Base-by-base conservation (phyloP, 2,888 invertebrate genomes). In the Catocala sponsa region DNA sequence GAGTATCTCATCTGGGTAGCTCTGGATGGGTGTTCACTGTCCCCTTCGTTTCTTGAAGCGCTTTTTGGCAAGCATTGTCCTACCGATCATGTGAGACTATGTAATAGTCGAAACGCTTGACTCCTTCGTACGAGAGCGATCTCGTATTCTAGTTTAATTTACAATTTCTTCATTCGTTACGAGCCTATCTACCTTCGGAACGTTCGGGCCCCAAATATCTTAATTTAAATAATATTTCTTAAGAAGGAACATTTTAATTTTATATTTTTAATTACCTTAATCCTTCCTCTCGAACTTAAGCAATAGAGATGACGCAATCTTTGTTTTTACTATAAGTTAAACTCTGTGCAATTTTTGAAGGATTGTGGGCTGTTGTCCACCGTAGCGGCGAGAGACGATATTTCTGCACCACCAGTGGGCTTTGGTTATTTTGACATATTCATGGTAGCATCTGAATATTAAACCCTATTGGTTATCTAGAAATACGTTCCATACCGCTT, bases 261-360 rank as follows among this genome's bases (percentile, higher is more conserved):
- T 52, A 57, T 53, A 59, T 35, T 53, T 53, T 56, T 12, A 25
- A 47, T 33, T 6, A 12, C 33, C 38, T 9, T 33, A 49, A 33
- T 33, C 11, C 4, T 35, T 32, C 12, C 5, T n/a, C 32, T 48
- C 33, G 48, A n/a, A 48, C 32, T 32, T 9, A 48, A 32, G 15
- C 4, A 32, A 32, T 15, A 33, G 10, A 32, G 33, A 48, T 48
- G 48, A 11, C 48, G 33, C n/a, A 7, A 49, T 33, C 33, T 48
- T 25, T 33, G 32, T 33, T 11, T 48, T 33, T 49, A 49, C 33
- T 49, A 35, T 49, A 33, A 63, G 49, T 53, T 54, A 5, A 51
- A 48, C 43, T 54, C 13, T 58, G 58, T 63, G 57, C 54, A 62
- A 57, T 57, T 44, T 49, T 49, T 48, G 38, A 58, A 46, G n/a